These are phyloP conservation scores for Micrasema minimum DNA, from an alignment of 1,140 invertebrate genomes.

Conservation along the genomic window DNA sequence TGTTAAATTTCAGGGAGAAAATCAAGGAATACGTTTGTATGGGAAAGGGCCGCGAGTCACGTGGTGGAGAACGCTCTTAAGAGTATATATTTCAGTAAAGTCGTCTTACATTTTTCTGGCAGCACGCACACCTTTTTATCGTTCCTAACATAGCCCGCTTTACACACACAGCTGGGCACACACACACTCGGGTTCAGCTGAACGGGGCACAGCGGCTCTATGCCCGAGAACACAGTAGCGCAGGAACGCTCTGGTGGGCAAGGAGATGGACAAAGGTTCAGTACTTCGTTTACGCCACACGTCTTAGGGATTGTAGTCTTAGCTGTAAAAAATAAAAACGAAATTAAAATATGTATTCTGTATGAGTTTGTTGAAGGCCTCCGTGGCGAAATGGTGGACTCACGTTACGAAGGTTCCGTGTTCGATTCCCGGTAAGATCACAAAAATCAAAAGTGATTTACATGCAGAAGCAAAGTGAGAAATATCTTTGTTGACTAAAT, in stretches of 20 bases:
- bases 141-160: not conserved
- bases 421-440: too few species aligned
- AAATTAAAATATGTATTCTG: not conserved
- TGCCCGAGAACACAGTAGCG: not conserved
- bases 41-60: too few species aligned
- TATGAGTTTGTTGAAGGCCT: too few species aligned
- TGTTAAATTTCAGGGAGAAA: too few species aligned
- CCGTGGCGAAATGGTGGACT: too few species aligned
- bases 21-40: too few species aligned
- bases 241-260: not conserved
- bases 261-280: not conserved
- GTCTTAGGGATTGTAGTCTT: not conserved
- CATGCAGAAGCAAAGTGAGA: too few species aligned
- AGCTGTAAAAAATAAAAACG: not conserved
- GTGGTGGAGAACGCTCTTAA: too few species aligned
- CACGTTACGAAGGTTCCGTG: too few species aligned
- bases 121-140: not conserved
- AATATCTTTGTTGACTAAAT: too few species aligned
- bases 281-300: not conserved
- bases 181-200: not conserved
- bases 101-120: slow-evolving; percentile 17
- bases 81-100: too few species aligned
- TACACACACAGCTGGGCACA: not conserved
- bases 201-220: not conserved
- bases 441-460: too few species aligned